Evolutionary conservation across 2,888 invertebrate genomes (phyloP).

Genomic region (Acleris literana): DNA sequence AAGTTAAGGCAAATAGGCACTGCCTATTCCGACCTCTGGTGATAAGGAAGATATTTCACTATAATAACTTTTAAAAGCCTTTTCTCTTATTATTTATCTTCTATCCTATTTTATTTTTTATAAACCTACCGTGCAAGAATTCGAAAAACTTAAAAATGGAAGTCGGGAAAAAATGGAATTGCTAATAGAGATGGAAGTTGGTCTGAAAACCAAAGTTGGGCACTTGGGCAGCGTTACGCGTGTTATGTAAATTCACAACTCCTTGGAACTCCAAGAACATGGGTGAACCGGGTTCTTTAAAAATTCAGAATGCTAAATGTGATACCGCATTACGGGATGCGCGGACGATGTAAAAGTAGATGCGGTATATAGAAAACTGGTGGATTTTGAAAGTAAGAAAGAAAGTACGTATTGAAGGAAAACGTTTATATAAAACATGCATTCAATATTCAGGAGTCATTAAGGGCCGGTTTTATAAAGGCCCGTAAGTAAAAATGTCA

Average conservation of each 20-base stretch:
- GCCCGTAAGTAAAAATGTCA: too few relatives aligned
- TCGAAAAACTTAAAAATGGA: conserved; percentile 31
- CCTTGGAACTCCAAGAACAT: conserved; percentile 56
- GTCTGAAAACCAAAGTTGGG: conserved; percentile 58
- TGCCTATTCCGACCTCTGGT: too few relatives aligned
- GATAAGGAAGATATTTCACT: too few relatives aligned
- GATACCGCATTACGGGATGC: conserved; percentile 46
- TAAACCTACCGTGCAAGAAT: neutral
- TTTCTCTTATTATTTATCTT: neutral
- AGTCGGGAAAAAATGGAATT: conserved; percentile 37
- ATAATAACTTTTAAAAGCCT: neutral
- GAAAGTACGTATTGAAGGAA: too few relatives aligned
- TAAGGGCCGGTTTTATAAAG: too few relatives aligned
- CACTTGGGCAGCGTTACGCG: conserved; percentile 62
- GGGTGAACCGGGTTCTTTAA: conserved; percentile 61
- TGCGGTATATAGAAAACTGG: conserved; percentile 35
- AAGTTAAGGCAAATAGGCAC: too few relatives aligned
- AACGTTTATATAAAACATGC: too few relatives aligned
- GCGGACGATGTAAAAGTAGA: conserved; percentile 39
- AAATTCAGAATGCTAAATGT: conserved; percentile 69
- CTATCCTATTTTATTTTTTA: neutral
- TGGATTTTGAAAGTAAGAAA: neutral
- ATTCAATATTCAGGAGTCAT: too few relatives aligned
- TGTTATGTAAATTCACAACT: conserved; percentile 68
- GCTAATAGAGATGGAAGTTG: conserved; percentile 36